Percentiles rank a stretch among this genome's conserved stretches.
phyloP scores from a whole-genome alignment of 2,797 vertebrate species.

The Silurus lanzhouensis region DNA sequence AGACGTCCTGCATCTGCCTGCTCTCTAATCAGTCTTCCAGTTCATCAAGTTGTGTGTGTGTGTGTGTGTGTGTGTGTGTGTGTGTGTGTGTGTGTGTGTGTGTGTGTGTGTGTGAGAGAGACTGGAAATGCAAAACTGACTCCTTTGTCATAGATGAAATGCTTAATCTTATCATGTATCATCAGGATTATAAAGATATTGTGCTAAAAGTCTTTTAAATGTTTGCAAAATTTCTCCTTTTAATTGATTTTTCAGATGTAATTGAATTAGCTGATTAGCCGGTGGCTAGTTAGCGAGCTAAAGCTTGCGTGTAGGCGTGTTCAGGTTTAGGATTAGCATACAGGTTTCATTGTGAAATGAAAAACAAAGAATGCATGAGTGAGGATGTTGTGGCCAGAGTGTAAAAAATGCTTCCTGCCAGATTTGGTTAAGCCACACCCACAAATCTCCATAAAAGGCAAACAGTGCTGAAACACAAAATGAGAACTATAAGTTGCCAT shows the following conservation, averaged over 20 bases:
- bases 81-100: constrained; percentile 37
- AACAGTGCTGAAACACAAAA: background rate
- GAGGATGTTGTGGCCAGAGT: background rate
- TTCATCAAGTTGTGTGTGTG: constrained; percentile 41
- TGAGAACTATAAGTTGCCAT: background rate
- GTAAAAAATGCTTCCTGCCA: background rate
- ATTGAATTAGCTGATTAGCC: background rate
- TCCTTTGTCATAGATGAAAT: background rate
- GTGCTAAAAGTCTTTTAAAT: no score
- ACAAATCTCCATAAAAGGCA: background rate
- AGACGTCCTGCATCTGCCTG: constrained; percentile 44
- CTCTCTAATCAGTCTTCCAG: constrained; percentile 43
- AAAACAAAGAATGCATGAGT: background rate
- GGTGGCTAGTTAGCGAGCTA: background rate
- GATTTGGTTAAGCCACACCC: background rate
- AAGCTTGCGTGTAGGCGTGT: background rate
- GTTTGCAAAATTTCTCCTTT: background rate
- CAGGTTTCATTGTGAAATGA: background rate
- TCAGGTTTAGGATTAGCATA: background rate
- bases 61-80: constrained; percentile 28
- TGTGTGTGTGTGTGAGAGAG: constrained; percentile 29
- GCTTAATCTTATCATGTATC: background rate
- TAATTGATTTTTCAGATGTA: background rate
- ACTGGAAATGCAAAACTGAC: background rate
- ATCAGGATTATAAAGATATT: background rate